Evolutionary conservation across 2,797 vertebrate genomes (phyloP).

Genomic region (Cephalopachus bancanus): DNA sequence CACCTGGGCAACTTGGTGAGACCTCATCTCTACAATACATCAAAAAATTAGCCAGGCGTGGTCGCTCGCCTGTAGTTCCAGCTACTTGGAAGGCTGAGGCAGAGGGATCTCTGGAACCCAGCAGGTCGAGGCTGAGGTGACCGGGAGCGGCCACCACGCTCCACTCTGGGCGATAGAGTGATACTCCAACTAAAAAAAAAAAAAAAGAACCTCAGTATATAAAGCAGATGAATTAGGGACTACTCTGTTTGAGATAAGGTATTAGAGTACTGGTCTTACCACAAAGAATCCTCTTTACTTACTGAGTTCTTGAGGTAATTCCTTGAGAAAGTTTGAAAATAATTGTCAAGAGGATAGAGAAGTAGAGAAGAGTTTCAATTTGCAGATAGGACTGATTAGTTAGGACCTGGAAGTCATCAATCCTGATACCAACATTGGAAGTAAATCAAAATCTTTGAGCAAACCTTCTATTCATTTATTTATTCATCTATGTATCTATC

Average conservation of each 20-base stretch:
- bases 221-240: neutral
- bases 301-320: neutral
- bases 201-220: too few species aligned
- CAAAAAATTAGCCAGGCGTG: too few species aligned
- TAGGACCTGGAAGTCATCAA: neutral
- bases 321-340: neutral
- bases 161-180: too few species aligned
- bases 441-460: neutral
- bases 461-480: neutral
- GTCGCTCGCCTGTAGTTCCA: too few species aligned
- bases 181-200: too few species aligned
- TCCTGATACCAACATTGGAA: neutral
- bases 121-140: too few species aligned
- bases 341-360: neutral
- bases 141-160: too few species aligned
- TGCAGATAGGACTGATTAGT: neutral
- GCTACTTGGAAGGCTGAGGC: too few species aligned
- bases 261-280: neutral
- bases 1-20: too few species aligned
- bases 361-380: neutral
- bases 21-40: too few species aligned
- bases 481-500: neutral
- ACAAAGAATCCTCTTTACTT: neutral
- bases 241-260: neutral
- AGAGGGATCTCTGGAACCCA: too few species aligned